These are phyloP conservation scores for Achlya flavicornis DNA, from an alignment of 2,888 invertebrate species.

Conservation along the genomic window DNA sequence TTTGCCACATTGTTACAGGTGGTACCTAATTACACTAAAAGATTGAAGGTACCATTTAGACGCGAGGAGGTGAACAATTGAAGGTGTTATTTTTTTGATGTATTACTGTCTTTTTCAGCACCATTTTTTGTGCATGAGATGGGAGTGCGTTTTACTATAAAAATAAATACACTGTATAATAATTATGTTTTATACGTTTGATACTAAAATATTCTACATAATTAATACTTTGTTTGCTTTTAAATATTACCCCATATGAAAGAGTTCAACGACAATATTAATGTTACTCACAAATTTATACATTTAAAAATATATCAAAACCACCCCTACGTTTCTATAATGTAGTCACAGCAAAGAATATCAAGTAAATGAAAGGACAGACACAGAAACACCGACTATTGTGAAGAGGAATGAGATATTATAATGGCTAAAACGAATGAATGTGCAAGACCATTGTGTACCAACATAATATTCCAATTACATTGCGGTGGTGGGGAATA, in stretches of 20 bases:
- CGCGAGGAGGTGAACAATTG: slow-evolving; percentile 48
- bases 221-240: not conserved
- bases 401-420: slow-evolving; percentile 29
- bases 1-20: slow-evolving; percentile 45
- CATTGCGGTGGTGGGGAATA: slow-evolving; percentile 74
- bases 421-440: slow-evolving; percentile 77
- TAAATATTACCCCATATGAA: not conserved
- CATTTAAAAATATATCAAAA: not conserved
- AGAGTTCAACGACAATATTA: not conserved
- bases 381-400: slow-evolving; percentile 34
- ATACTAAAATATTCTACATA: too few relatives aligned
- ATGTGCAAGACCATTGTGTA: slow-evolving; percentile 74
- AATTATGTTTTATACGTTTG: not conserved
- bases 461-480: slow-evolving; percentile 81
- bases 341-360: slow-evolving; percentile 26
- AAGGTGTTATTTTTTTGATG: slow-evolving; percentile 37
- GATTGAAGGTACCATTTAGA: slow-evolving; percentile 67
- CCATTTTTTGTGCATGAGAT: slow-evolving; percentile 11
- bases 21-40: slow-evolving; percentile 66
- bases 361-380: slow-evolving; percentile 44
- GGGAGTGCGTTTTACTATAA: slow-evolving; percentile 7
- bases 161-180: not conserved
- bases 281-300: not conserved
- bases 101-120: slow-evolving; percentile 27
- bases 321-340: not conserved